These are phyloP conservation scores for Monochamus saltuarius DNA, from an alignment of 1,140 invertebrate species.

Conservation along the genomic window DNA sequence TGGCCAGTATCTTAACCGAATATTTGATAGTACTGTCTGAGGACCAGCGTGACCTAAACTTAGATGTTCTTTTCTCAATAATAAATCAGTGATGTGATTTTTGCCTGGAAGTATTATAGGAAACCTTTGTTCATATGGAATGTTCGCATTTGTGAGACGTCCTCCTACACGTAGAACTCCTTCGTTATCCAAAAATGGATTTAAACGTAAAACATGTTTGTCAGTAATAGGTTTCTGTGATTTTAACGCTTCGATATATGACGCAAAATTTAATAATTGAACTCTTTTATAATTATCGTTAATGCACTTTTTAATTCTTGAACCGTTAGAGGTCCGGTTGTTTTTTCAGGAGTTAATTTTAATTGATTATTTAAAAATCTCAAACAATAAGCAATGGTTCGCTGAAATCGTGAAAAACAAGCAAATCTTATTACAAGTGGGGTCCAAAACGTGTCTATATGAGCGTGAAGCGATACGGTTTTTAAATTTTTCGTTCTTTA, in stretches of 20 bases:
- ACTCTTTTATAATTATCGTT: constrained; percentile 3
- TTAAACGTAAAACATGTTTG: constrained; percentile 10
- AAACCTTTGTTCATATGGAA: constrained; percentile 12
- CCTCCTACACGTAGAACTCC: constrained; percentile 2
- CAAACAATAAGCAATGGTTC: background rate
- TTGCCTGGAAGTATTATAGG: constrained; percentile 11
- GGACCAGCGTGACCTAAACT: constrained; percentile 8
- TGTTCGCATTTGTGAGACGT: background rate
- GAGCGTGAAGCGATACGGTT: background rate
- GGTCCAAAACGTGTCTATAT: background rate
- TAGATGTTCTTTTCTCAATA: constrained; percentile 15
- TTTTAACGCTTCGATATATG: constrained; percentile 2
- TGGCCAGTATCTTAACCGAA: constrained; percentile 19
- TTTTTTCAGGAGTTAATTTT: constrained; percentile 4
- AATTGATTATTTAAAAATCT: background rate
- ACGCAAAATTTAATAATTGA: constrained; percentile 1
- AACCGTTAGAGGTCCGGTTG: background rate
- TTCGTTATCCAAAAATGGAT: constrained; percentile 7
- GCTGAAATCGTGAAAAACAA: background rate
- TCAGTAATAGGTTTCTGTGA: constrained; percentile 1
- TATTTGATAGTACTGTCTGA: constrained; percentile 17
- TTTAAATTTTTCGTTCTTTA: constrained; percentile 4
- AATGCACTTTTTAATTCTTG: background rate
- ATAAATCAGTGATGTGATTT: constrained; percentile 4
- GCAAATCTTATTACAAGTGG: background rate